Conservation (phyloP, 2,888 invertebrate species). For the Enchytraeus crypticus region DNA sequence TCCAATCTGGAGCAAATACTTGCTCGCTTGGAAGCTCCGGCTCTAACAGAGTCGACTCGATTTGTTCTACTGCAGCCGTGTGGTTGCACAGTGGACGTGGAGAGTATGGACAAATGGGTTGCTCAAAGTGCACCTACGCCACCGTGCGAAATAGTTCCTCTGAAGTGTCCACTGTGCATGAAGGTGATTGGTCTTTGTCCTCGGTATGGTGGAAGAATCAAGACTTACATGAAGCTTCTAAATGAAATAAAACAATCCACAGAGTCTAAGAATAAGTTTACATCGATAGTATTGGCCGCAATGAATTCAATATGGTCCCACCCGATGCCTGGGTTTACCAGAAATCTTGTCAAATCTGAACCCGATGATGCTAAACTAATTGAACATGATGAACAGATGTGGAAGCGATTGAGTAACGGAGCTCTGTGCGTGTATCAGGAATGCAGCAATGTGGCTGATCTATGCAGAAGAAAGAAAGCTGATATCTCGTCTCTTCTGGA, state of each 20-base stretch:
- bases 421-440: slow-evolving; percentile 3
- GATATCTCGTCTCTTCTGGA: too few species aligned
- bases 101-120: slow-evolving; percentile 42
- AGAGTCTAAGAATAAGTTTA: not conserved
- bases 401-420: not conserved
- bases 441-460: not conserved
- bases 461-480: not conserved
- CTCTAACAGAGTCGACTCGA: not conserved
- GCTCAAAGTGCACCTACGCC: not conserved
- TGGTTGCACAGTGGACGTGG: slow-evolving; percentile 37
- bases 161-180: slow-evolving; percentile 2
- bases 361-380: too few species aligned
- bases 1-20: not conserved
- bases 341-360: not conserved
- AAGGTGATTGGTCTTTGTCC: not conserved
- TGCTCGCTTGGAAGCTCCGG: not conserved
- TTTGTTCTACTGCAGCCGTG: slow-evolving; percentile 5
- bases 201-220: not conserved
- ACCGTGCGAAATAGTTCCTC: not conserved
- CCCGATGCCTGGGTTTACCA: not conserved
- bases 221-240: not conserved
- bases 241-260: not conserved
- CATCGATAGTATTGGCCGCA: not conserved
- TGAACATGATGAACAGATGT: not conserved
- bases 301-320: not conserved